Evolutionary conservation across 2,113 vertebrate genomes (phyloP), one percentile per base, ranked within the genome.

Genomic region (Ursus arctos): DNA sequence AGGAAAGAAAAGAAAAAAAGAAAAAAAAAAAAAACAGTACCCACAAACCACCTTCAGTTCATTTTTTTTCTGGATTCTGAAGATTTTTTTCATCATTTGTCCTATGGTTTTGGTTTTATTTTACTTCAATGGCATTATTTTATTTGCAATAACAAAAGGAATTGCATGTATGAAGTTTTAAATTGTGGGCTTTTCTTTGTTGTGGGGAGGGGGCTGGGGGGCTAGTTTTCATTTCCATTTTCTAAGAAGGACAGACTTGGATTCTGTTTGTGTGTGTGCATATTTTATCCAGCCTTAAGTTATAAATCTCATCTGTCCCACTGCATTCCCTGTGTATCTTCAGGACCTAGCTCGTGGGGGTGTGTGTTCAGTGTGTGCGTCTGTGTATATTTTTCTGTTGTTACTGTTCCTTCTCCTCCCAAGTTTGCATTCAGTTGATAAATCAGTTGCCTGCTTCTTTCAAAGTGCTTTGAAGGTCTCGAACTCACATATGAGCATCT

Each of bases 51-150:
- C 98, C 99, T 99, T 99, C 99, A 98, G 99, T 99, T 99, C 96
- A 98, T 99, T 99, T 99, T 99, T 99, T 99, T 99, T 99, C 99
- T 99, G 99, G 99, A 99, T 99, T 99, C 99, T 99, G 99, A 99
- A 99, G 99, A 99, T 99, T 99, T 99, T 99, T 99, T 99, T 99
- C 99, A 99, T 99, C 98, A 59, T 99, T 98, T 98, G 98, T 99
- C 99, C 98, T 97, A 94, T 98, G 97, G 98, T 97, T 99, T 99
- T 99, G 99, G 98, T 98, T 98, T 89, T 92, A 98, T 99, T 99
- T 94, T 94, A 90, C 98, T 99, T 99, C 99, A 98, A 98, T 97
- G 99, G 99, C 99, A 99, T 99, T 99, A 99, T 99, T 99, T 99
- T 98, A 98, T 98, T 98, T 91, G 93, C 98, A 98, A 95, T 98